Evolutionary conservation across 2,888 invertebrate genomes (phyloP).

Genomic region (Zaprionus lineosus): DNA sequence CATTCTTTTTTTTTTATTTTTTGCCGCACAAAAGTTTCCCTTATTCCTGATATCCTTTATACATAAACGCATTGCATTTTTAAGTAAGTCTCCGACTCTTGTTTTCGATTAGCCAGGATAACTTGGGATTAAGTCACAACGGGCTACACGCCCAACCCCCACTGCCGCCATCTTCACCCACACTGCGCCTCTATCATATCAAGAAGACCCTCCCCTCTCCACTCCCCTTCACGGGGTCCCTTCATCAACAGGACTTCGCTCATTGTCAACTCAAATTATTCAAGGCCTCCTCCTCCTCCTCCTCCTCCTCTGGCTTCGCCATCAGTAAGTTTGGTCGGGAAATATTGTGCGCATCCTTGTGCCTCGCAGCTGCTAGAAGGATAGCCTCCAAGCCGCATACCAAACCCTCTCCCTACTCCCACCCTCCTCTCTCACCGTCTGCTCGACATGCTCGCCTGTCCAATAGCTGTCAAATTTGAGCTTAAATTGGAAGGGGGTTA

Average conservation of each 20-base stretch:
- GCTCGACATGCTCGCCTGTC: conserved; percentile 41
- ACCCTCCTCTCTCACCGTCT: background rate
- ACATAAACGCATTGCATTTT: no score
- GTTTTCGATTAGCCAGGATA: conserved; percentile 8
- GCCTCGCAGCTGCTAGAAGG: conserved; percentile 10
- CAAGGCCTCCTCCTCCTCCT: no score
- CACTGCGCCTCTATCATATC: no score
- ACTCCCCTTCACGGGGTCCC: no score
- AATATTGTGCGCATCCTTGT: conserved; percentile 13
- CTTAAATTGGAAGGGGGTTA: no score
- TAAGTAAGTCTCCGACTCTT: background rate
- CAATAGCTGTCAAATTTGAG: conserved; percentile 71
- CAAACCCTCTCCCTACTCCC: conserved; percentile 5
- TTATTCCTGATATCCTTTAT: no score
- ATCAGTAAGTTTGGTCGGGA: conserved; percentile 6
- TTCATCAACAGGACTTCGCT: no score
- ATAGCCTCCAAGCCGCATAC: conserved; percentile 45
- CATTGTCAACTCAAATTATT: conserved; percentile 17
- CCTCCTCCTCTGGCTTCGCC: no score
- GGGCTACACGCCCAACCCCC: no score
- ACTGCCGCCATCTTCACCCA: no score
- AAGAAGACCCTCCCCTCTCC: background rate
- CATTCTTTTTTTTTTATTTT: no score
- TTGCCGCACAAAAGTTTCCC: no score
- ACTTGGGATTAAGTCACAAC: background rate